Evolutionary conservation across 1,140 invertebrate genomes (phyloP), one percentile per base, ranked within the genome.

Genomic region (Aphelinus certus): DNA sequence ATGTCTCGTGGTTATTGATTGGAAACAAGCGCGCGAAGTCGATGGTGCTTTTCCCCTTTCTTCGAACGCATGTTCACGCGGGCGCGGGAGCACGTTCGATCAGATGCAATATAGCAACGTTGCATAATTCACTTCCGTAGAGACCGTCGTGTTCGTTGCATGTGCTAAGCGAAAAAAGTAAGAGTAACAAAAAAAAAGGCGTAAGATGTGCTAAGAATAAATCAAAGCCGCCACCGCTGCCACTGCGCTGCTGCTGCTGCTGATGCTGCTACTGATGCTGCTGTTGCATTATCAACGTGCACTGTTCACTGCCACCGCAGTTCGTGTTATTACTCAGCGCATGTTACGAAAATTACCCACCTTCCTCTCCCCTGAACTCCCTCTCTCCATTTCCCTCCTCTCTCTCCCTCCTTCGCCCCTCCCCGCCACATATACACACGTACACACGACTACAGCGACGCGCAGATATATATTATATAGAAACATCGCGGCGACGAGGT

Each of bases 221-320:
- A 70, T 60, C 43, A 72, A 1, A 7, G 73, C 79, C 53, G 73
- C 77, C 79, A 78, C 78, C 68, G 82, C 81, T 81, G 82, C 79
- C 26, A 26, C 26, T 26, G 26, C 26, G 26, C 26, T 26, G 26
- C 26, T 26, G 26, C 26, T 26, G 26, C 26, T 26, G 26, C 26
- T 26, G 26, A 26, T 26, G 26, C 26, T 26, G 26, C 26, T 26
- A 26, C 26, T 26, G 26, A 26, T 81, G 81, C 79, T 86, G 84
- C 83, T 85, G 81, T 84, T 87, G 83, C 82, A 85, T 86, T 86
- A 86, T 87, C 80, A 83, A 86, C 83, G 82, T 86, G 85, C 85
- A 87, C 84, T 86, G 83, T 87, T 87, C 85, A 88, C 86, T 88
- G 86, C 86, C 86, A 87, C 82, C 79, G 85, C 86, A 88, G 83